Evolutionary conservation across 2,797 vertebrate genomes (phyloP).

Genomic region (Presbytis comata): DNA sequence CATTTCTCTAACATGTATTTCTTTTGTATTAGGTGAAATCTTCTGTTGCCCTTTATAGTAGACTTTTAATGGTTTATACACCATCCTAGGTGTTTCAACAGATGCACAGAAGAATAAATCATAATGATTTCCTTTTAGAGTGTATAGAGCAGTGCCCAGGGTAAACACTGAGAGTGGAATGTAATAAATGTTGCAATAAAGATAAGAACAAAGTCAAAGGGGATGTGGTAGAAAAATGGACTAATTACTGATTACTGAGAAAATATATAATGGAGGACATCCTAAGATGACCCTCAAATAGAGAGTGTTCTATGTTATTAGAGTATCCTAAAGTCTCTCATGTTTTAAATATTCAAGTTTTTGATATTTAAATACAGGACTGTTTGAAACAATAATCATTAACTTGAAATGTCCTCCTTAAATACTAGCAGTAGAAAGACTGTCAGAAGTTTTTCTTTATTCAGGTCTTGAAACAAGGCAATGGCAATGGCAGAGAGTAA

Average conservation of each 20-base stretch:
- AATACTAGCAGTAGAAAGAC: neutral
- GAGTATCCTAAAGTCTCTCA: neutral
- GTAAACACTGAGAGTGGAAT: neutral
- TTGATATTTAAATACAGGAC: neutral
- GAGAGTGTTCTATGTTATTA: neutral
- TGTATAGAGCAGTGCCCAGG: neutral
- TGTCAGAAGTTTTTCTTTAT: neutral
- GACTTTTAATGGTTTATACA: neutral
- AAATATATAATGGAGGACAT: neutral
- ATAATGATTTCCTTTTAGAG: neutral
- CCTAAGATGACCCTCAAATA: neutral
- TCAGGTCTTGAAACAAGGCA: neutral
- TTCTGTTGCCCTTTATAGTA: neutral
- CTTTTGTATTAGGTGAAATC: neutral
- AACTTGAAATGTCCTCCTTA: neutral
- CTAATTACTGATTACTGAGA: neutral
- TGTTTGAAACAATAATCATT: neutral
- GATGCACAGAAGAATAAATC: neutral
- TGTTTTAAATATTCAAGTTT: neutral
- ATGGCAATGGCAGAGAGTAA: neutral
- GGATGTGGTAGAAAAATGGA: neutral
- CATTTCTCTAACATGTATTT: neutral
- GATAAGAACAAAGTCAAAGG: neutral
- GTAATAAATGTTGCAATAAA: neutral
- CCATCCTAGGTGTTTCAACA: neutral